Conservation (phyloP, 2,113 vertebrate genomes). For the Anguilla rostrata region DNA sequence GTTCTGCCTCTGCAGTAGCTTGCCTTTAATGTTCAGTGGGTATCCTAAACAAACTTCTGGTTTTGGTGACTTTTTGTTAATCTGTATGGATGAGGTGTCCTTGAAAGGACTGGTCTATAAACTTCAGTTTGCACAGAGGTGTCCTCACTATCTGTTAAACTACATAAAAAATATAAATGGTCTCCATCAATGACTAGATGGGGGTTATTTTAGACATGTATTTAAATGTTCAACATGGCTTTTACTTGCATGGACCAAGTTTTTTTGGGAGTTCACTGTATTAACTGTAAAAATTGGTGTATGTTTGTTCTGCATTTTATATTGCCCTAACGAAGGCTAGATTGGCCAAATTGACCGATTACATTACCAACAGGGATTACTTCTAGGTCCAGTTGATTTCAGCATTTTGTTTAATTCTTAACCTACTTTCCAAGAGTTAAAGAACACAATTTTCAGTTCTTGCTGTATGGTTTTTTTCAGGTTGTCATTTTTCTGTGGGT, state of each 20-base stretch:
- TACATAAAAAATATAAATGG: not conserved
- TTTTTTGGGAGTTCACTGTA: slow-evolving; percentile 17
- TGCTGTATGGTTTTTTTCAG: slow-evolving; percentile 36
- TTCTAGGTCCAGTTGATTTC: slow-evolving; percentile 37
- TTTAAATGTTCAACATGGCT: slow-evolving; percentile 20
- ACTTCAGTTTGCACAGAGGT: not conserved
- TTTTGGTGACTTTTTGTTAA: not conserved
- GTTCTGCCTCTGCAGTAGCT: slow-evolving; percentile 15
- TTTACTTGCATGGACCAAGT: slow-evolving; percentile 36
- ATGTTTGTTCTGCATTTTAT: slow-evolving; percentile 33
- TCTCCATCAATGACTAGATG: slow-evolving; percentile 6
- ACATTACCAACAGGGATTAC: slow-evolving; percentile 20
- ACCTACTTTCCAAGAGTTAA: slow-evolving; percentile 27
- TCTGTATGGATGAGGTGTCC: not conserved
- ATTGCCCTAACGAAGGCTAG: not conserved
- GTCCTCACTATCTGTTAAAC: slow-evolving; percentile 18
- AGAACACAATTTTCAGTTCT: slow-evolving; percentile 32
- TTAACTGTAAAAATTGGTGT: slow-evolving; percentile 19
- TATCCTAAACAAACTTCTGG: not conserved
- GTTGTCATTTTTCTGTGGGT: slow-evolving; percentile 21
- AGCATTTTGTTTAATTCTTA: slow-evolving; percentile 30
- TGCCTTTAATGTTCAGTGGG: slow-evolving; percentile 20
- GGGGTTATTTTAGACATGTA: slow-evolving; percentile 13
- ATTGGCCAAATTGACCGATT: slow-evolving; percentile 9
- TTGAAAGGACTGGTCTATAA: not conserved